Conservation (phyloP, 2,797 vertebrate species). For the Rhinichthys osculus region DNA sequence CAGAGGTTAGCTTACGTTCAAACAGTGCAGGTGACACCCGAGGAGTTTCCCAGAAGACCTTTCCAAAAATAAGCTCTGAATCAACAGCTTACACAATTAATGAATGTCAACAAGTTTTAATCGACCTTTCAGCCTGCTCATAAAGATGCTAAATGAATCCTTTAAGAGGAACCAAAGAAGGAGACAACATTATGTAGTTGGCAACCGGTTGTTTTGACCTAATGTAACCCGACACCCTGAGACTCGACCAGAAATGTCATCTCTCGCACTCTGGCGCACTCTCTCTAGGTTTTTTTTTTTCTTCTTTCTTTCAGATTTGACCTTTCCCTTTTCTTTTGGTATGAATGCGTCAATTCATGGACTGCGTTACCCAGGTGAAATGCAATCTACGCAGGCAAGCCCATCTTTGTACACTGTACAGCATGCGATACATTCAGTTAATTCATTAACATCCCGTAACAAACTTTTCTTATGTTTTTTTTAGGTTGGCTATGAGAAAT, state of each 20-base stretch:
- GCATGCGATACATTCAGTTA: conserved; percentile 2
- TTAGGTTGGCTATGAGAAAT: background rate
- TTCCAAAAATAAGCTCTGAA: conserved; percentile 40
- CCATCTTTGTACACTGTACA: conserved; percentile 18
- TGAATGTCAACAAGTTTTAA: conserved; percentile 22
- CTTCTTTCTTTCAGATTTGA: background rate
- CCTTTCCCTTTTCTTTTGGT: background rate
- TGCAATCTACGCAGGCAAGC: conserved; percentile 14
- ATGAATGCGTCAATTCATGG: conserved; percentile 54
- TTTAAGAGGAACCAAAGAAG: background rate
- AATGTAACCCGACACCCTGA: conserved; percentile 19
- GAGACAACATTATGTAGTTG: conserved; percentile 13
- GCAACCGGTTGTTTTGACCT: conserved; percentile 7
- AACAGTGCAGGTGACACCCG: conserved; percentile 20
- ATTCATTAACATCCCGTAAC: conserved; percentile 1
- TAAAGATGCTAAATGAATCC: conserved; percentile 8
- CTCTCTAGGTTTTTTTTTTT: background rate
- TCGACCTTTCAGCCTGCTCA: background rate
- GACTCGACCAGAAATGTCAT: conserved; percentile 2
- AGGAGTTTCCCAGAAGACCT: conserved; percentile 33
- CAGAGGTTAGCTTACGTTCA: conserved; percentile 1
- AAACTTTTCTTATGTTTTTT: background rate
- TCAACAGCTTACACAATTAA: conserved; percentile 12
- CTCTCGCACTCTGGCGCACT: background rate
- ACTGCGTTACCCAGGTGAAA: conserved; percentile 44